These are phyloP conservation scores for silkworm (Bombyx mori) DNA, from an alignment of 1,140 invertebrate genomes.

Conservation along the genomic window ASM3026992v2 NC_085111.1:11208001-11208500, in stretches of 20 bases:
- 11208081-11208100: slow-evolving; percentile 19
- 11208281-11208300: slow-evolving; percentile 43
- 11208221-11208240: slow-evolving; percentile 43
- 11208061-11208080: slow-evolving; percentile 15
- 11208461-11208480: neutral
- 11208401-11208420: slow-evolving; percentile 53
- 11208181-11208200: slow-evolving; percentile 40
- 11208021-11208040: slow-evolving; percentile 23
- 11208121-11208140: slow-evolving; percentile 17
- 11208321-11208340: slow-evolving; percentile 61
- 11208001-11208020: slow-evolving; percentile 42
- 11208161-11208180: slow-evolving; percentile 31
- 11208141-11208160: slow-evolving; percentile 19
- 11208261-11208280: slow-evolving; percentile 25
- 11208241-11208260: slow-evolving; percentile 52
- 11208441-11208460: slow-evolving; percentile 6
- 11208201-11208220: slow-evolving; percentile 40
- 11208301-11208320: slow-evolving; percentile 56
- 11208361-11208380: slow-evolving; percentile 47
- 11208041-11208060: slow-evolving; percentile 27
- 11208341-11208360: slow-evolving; percentile 52
- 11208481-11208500: neutral
- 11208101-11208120: slow-evolving; percentile 15
- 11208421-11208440: slow-evolving; percentile 20
- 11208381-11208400: slow-evolving; percentile 38